phyloP scores from a whole-genome alignment of 2,797 vertebrate genomes.

The Remorina albescens region DNA sequence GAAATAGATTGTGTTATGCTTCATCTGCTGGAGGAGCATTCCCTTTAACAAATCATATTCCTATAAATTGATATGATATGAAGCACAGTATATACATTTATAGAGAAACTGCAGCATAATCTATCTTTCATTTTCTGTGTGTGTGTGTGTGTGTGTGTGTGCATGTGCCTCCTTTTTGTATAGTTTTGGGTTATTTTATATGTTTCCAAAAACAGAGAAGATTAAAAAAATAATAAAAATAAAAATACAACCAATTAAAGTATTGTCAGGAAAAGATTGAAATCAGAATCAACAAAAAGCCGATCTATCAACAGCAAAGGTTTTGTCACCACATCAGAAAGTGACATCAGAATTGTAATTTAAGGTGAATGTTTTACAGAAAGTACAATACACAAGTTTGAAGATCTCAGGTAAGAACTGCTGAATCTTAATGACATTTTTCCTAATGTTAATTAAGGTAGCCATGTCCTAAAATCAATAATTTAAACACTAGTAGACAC shows the following conservation, averaged over 20 bases:
- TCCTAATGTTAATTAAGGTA: background rate
- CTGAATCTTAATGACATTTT: background rate
- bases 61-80: slow-evolving; percentile 6
- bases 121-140: background rate
- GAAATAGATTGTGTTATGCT: slow-evolving; percentile 7
- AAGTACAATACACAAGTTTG: background rate
- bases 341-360: slow-evolving; percentile 36
- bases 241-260: slow-evolving; percentile 1
- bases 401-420: background rate
- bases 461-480: background rate
- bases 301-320: background rate
- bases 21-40: slow-evolving; percentile 28
- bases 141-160: background rate
- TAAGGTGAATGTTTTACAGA: background rate
- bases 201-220: slow-evolving; percentile 1
- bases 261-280: slow-evolving; percentile 35
- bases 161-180: no score
- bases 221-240: background rate
- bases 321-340: slow-evolving; percentile 5
- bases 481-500: slow-evolving; percentile 1
- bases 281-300: slow-evolving; percentile 15
- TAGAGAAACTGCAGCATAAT: background rate
- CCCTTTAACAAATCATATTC: slow-evolving; percentile 43
- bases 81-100: slow-evolving; percentile 15
- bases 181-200: background rate